phyloP scores from a whole-genome alignment of 1,140 invertebrate genomes.

The Octopus sinensis region DNA sequence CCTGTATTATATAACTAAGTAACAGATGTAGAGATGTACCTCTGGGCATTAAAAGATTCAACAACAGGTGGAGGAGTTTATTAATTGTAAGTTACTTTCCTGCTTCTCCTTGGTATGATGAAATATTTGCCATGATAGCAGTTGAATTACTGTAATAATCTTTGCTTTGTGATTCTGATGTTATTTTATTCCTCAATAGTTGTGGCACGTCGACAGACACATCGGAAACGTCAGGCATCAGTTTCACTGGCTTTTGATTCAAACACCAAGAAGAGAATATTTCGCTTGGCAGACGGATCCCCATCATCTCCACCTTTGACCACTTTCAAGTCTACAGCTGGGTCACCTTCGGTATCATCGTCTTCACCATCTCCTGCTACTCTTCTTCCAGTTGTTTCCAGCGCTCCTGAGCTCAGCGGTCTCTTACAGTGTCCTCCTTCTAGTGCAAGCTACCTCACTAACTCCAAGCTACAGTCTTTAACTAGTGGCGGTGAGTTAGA shows the following conservation, averaged over 20 bases:
- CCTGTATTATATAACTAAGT: too few species aligned
- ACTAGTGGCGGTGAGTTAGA: constrained; percentile 7
- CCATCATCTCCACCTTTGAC: background rate
- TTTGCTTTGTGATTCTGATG: too few species aligned
- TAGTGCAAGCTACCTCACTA: constrained; percentile 12
- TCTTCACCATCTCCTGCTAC: constrained; percentile 7
- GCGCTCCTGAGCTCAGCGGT: constrained; percentile 38
- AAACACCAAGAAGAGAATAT: constrained; percentile 27
- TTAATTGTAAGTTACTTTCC: too few species aligned
- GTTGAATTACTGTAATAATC: too few species aligned
- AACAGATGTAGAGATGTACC: too few species aligned
- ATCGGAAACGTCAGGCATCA: background rate
- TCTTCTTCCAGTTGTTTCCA: constrained; percentile 25
- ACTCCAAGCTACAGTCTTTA: constrained; percentile 17
- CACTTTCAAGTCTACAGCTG: background rate
- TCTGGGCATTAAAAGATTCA: too few species aligned
- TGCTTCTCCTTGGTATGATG: too few species aligned
- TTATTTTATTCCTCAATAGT: background rate
- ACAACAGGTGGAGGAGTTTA: too few species aligned
- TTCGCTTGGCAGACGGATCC: constrained; percentile 20
- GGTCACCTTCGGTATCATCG: background rate
- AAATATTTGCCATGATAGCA: too few species aligned
- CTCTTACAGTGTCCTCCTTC: constrained; percentile 27
- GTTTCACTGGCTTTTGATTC: constrained; percentile 1
- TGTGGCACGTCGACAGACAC: background rate